phyloP scores from a whole-genome alignment of 2,888 invertebrate species.

The Harmothoe impar region DNA sequence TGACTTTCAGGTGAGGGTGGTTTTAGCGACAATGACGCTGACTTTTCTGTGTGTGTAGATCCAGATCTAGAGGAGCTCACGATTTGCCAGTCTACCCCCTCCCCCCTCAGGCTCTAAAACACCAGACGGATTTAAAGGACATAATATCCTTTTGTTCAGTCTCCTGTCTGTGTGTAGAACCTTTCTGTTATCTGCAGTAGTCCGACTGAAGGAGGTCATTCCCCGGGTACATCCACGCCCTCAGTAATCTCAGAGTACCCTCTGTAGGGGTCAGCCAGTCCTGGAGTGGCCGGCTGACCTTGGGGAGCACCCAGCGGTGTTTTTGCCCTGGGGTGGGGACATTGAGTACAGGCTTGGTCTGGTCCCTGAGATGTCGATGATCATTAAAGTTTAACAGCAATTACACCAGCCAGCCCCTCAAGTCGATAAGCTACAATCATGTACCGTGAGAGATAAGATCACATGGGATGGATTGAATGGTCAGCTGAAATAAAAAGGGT shows the following conservation, averaged over 20 bases:
- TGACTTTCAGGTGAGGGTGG: too few species aligned
- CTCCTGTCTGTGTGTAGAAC: too few species aligned
- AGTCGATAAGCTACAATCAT: neutral
- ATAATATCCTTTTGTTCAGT: too few species aligned
- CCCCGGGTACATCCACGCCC: neutral
- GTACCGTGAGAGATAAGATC: neutral
- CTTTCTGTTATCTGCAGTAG: neutral
- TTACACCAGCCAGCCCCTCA: neutral
- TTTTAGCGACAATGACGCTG: too few species aligned
- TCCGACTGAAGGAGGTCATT: neutral
- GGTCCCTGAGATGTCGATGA: neutral
- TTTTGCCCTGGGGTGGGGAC: neutral
- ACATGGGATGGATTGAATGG: neutral
- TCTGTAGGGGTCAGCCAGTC: neutral
- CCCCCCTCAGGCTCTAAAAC: too few species aligned
- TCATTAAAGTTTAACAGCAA: constrained; percentile 30
- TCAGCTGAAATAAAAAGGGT: neutral
- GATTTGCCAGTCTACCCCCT: too few species aligned
- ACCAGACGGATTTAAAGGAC: too few species aligned
- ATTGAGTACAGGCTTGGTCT: neutral
- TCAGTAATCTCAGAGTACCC: neutral
- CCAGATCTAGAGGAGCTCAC: too few species aligned
- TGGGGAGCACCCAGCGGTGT: neutral
- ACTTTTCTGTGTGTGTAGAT: too few species aligned
- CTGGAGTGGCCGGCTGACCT: neutral